Percentiles rank a stretch among this genome's conserved stretches.
Conservation (phyloP, 30 jellyfish, hydroid and myxozoan genomes). For the Kudoa iwatai region DNA sequence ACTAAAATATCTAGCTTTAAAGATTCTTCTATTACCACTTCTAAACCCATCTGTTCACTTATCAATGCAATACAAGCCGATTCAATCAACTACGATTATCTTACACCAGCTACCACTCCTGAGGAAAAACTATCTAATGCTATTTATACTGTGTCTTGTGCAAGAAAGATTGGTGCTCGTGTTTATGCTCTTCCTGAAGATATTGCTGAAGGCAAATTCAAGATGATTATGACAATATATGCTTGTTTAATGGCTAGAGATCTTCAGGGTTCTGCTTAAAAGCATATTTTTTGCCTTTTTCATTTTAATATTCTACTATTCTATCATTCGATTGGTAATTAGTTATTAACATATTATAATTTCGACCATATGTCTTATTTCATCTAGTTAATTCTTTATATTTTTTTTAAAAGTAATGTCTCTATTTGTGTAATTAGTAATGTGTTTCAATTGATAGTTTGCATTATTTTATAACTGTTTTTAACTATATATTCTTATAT, state of each 20-base stretch:
- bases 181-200: constrained; percentile 86
- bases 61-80: constrained; percentile 78
- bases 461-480: too few species aligned
- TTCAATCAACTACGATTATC: constrained; percentile 23
- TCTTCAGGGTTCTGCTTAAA: too few species aligned
- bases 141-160: constrained; percentile 49
- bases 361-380: too few species aligned
- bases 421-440: too few species aligned
- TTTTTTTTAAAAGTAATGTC: too few species aligned
- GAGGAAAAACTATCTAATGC: constrained; percentile 73
- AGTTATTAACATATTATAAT: too few species aligned
- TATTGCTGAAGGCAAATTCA: constrained; percentile 66
- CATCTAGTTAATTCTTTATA: too few species aligned
- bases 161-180: constrained; percentile 87
- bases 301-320: too few species aligned
- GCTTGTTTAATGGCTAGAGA: constrained; percentile 44
- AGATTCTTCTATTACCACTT: constrained; percentile 38
- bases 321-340: too few species aligned
- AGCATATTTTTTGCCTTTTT: too few species aligned
- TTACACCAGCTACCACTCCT: constrained; percentile 17
- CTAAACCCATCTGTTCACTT: constrained; percentile 42
- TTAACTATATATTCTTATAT: too few species aligned
- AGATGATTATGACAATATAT: constrained; percentile 79
- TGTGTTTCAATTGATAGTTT: too few species aligned
- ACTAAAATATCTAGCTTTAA: constrained; percentile 6